Base-by-base conservation (phyloP, 1,140 invertebrate species). In the Zophobas atratus region DNA sequence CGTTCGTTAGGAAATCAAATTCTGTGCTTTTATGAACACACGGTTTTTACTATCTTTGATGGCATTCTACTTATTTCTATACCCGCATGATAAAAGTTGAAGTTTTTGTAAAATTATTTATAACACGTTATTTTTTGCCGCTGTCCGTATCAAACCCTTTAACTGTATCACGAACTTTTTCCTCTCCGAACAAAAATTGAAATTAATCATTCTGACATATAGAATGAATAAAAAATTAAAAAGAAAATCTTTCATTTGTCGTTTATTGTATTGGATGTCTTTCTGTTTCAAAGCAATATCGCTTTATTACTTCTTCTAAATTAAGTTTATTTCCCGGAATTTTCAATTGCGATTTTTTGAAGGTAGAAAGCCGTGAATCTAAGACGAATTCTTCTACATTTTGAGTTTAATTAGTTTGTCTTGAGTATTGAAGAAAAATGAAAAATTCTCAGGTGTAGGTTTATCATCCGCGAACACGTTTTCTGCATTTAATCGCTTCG, bases 41-140 rank as follows among this genome's bases (percentile, higher is more conserved):
- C 39, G 56, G 71, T 56, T 43, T 51, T 73, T 73, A 73, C 43
- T 73, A 73, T 55, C 60, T 43, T 67, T 67, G 60, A 20, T n/a
- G 36, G 20, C 35, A 67, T 41, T 63, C 8, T 67, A 43, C 38
- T 34, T 32, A 67, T 38, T 67, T 67, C 33, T 67, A 67, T 43
- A 67, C 33, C 20, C 20, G 20, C 20, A 43, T 43, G 39, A 67
- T 38, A 43, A 67, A 67, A 43, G 41, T 67, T 43, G 32, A 57
- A 43, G 1, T 67, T 67, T 67, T 67, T 60, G 4, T 6, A 35
- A n/a, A 6, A 60, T 60, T 36, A 60, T 60, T 60, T 60, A 60
- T 60, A n/a, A 60, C 20, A 20, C 35, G 56, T 38, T 38, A 1
- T 36, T 60, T 60, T 60, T 60, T 60, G 56, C n/a, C 38, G 33